phyloP scores from a whole-genome alignment of 2,113 vertebrate genomes.

The Oceanites oceanicus region DNA sequence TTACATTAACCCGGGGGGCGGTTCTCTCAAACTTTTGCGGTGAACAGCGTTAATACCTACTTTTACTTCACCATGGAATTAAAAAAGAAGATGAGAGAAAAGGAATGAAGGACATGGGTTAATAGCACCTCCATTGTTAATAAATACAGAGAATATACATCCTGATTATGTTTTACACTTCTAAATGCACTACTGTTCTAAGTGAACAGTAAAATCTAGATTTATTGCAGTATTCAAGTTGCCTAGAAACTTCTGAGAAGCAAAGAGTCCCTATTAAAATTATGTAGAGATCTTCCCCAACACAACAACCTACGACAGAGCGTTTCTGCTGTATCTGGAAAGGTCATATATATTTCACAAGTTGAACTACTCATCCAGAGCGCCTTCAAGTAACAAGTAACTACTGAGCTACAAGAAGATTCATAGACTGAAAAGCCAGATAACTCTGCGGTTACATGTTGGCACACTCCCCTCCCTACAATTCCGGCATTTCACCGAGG shows the following conservation, averaged over 20 bases:
- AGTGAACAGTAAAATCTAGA: not conserved
- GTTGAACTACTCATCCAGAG: not conserved
- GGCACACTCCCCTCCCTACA: not conserved
- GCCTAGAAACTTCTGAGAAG: conserved; percentile 31
- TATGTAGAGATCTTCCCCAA: not conserved
- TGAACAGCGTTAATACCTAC: not conserved
- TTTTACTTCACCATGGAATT: not conserved
- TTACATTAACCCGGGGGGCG: not conserved
- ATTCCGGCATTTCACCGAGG: conserved; percentile 23
- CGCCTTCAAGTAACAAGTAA: not conserved
- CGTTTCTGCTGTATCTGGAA: not conserved
- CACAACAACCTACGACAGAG: not conserved
- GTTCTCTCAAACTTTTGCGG: not conserved
- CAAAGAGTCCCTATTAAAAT: not conserved
- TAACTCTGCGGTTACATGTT: not conserved
- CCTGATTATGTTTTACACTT: not conserved
- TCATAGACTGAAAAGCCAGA: not conserved
- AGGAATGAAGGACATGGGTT: not conserved
- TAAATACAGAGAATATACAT: not conserved
- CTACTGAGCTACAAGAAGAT: not conserved
- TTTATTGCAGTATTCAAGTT: conserved; percentile 11
- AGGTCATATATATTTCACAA: not conserved
- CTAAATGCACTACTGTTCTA: too few relatives aligned
- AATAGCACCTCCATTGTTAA: not conserved
- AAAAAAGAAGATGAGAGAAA: not conserved